phyloP scores from a whole-genome alignment of 1,140 invertebrate genomes.

The Paraescarpia echinospica region DNA sequence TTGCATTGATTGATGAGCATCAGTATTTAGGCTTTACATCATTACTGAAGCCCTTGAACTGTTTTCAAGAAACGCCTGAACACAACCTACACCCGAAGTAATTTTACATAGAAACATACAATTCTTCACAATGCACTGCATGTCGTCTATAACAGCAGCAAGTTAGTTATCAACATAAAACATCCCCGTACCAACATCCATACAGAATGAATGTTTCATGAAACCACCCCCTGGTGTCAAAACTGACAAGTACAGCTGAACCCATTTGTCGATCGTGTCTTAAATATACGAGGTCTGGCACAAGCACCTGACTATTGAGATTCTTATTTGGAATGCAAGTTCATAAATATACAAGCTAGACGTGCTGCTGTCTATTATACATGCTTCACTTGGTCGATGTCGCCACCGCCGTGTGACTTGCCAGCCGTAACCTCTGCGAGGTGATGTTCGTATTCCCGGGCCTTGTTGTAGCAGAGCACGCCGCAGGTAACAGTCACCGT shows the following conservation, averaged over 20 bases:
- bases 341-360: neutral
- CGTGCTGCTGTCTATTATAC: neutral
- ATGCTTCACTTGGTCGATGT: neutral
- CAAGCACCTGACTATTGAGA: neutral
- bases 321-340: neutral
- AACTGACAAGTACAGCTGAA: neutral
- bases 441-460: conserved; percentile 50
- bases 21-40: neutral
- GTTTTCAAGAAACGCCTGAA: no score
- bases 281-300: neutral
- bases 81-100: no score
- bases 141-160: no score
- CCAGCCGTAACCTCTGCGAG: neutral
- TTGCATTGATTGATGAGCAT: neutral
- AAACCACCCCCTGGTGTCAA: no score
- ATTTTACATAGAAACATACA: no score
- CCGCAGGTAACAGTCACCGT: conserved; percentile 75
- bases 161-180: no score
- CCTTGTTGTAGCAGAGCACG: conserved; percentile 75
- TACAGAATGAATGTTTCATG: no score
- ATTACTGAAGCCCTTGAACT: no score
- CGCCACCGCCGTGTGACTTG: neutral
- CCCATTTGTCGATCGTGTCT: neutral
- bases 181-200: no score
- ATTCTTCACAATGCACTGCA: no score